A percentile compares a stretch with the other conserved stretches of the same genome.
Evolutionary conservation across 1,140 invertebrate genomes (phyloP).

Genomic region (Bombus turneri): DNA sequence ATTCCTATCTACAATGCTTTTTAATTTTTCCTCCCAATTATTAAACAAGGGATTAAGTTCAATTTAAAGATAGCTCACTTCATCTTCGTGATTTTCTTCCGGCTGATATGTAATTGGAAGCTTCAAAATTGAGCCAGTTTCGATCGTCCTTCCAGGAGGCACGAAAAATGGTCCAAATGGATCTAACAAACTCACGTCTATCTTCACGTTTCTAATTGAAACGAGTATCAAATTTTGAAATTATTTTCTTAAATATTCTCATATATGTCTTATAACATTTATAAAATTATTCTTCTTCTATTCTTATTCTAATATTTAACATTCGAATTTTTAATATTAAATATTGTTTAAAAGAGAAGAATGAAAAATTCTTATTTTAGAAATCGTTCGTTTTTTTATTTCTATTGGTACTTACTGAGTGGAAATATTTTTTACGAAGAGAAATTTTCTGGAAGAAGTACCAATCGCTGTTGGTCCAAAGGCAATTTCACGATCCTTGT

Average conservation of each 20-base stretch:
- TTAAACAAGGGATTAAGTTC: background rate
- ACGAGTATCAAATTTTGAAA: background rate
- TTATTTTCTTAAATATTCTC: background rate
- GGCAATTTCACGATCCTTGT: background rate
- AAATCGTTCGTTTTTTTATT: too few relatives aligned
- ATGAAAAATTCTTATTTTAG: background rate
- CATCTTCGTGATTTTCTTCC: background rate
- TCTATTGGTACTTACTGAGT: background rate
- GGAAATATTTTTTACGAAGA: slow-evolving; percentile 40
- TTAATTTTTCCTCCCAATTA: background rate
- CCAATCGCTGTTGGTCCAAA: slow-evolving; percentile 34
- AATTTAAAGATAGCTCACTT: slow-evolving; percentile 13
- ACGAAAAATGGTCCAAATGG: slow-evolving; percentile 29
- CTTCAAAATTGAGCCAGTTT: slow-evolving; percentile 27
- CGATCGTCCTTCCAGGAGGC: slow-evolving; percentile 30
- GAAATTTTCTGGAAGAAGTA: background rate
- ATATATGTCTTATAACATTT: too few relatives aligned
- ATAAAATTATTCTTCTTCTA: too few relatives aligned
- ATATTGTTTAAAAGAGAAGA: background rate
- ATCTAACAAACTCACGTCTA: slow-evolving; percentile 6
- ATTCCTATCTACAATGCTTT: slow-evolving; percentile 28
- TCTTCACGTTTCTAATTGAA: background rate
- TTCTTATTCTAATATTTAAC: background rate
- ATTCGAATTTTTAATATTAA: background rate
- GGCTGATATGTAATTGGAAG: slow-evolving; percentile 30